A percentile compares a stretch with the other conserved stretches of the same genome.
phyloP scores from a whole-genome alignment of 1,140 invertebrate species.

The Euura saliciscinereae region DNA sequence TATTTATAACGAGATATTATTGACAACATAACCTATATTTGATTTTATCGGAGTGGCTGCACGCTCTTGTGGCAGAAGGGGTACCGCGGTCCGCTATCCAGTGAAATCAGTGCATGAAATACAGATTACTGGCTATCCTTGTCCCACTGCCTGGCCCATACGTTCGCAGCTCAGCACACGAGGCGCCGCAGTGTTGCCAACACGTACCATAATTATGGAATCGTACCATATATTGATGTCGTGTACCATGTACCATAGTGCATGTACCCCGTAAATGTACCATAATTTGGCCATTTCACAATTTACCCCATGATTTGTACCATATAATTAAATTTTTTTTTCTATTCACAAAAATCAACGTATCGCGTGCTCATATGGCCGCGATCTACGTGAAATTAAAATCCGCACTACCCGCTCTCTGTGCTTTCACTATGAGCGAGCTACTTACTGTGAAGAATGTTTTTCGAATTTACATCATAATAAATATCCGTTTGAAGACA shows the following conservation, averaged over 20 bases:
- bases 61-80: too few relatives aligned
- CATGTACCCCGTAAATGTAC: not conserved
- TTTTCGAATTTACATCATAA: not conserved
- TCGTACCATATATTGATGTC: not conserved
- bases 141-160: too few relatives aligned
- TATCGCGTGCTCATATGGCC: not conserved
- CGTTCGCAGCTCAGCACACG: too few relatives aligned
- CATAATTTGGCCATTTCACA: not conserved
- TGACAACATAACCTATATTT: too few relatives aligned
- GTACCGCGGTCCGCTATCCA: too few relatives aligned
- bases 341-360: not conserved
- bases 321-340: not conserved
- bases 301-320: not conserved
- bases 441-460: not conserved
- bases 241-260: not conserved
- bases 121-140: too few relatives aligned
- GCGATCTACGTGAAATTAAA: not conserved
- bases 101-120: too few relatives aligned
- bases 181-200: constrained; percentile 2
- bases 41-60: too few relatives aligned
- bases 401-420: too few relatives aligned
- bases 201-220: not conserved
- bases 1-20: too few relatives aligned
- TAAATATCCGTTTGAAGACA: not conserved
- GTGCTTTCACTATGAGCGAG: not conserved